A percentile compares a stretch with the other conserved stretches of the same genome.
These are phyloP conservation scores for Laticauda laticaudata DNA, from an alignment of 2,113 vertebrate species.

Conservation along the genomic window DNA sequence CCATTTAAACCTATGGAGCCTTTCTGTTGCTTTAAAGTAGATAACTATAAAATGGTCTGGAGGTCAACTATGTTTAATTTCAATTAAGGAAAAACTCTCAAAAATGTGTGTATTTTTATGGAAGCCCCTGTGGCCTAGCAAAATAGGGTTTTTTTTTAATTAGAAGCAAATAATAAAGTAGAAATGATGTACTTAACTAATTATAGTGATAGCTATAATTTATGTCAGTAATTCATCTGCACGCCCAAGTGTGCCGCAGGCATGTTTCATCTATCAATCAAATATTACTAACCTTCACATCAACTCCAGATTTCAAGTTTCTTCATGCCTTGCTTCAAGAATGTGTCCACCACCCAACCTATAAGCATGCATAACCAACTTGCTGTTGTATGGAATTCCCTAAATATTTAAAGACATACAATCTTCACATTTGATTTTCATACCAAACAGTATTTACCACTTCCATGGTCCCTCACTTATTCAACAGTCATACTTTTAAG, in stretches of 20 bases:
- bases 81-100: neutral
- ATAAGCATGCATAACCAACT: neutral
- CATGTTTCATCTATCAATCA: neutral
- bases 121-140: neutral
- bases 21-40: slow-evolving; percentile 46
- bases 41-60: slow-evolving; percentile 16
- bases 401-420: neutral
- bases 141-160: neutral
- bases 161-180: neutral
- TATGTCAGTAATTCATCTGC: neutral
- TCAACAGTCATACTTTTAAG: neutral
- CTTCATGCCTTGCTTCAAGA: neutral
- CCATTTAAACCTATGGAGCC: slow-evolving; percentile 37
- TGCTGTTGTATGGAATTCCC: neutral
- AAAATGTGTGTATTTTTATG: neutral
- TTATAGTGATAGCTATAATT: neutral
- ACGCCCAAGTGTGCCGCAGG: neutral
- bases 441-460: neutral
- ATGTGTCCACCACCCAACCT: no score
- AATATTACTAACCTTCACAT: neutral
- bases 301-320: neutral
- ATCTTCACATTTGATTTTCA: no score
- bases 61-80: neutral
- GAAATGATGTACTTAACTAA: neutral
- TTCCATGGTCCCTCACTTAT: neutral